Base-by-base conservation (phyloP, 2,888 invertebrate species). In the Phaedon cochleariae region DNA sequence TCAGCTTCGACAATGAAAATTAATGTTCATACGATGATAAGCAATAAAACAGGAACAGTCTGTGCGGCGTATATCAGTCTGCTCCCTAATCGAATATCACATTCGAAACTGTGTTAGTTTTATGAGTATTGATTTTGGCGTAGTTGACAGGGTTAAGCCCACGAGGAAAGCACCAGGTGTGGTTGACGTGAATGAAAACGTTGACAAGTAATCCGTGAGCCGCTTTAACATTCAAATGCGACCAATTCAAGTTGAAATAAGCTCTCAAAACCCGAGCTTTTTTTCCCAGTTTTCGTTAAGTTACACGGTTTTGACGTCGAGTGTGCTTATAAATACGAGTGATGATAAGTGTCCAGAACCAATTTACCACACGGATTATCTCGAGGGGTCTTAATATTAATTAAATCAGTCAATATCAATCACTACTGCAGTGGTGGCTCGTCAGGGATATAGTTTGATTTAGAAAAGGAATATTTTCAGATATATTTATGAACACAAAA, bases 101-200 rank as follows among this genome's bases (percentile, higher is more conserved):
- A 41, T 41, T 12, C 41, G 41, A 41, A 41, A 41, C 41, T 41
- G 41, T 41, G 41, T 41, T 41, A 41, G 41, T 41, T 41, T 15
- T 41, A 34, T 34, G 34, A 12, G 12, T 34, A 41, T 41, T 12
- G 41, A 41, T 41, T 41, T 41, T 41, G 41, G 41, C 41, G 41
- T 12, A 41, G 41, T 41, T 41, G 41, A 41, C 41, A 41, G 41
- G 41, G 41, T 41, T 41, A 26, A 72, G 68, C 69, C n/a, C 68
- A 57, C 65, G 62, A 52, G 63, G 62, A 64, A 62, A 49, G 68
- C 66, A 74, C 71, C 75, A 75, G 75, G 73, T 75, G 75, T 69
- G 68, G 63, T 71, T 71, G 73, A 72, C 12, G 41, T 73, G 64
- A 69, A 72, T 66, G 69, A 20, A 73, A 69, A 72, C 68, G 73